These are phyloP conservation scores for Vollenhovia emeryi DNA, from an alignment of 1,140 invertebrate genomes.

Conservation along the genomic window DNA sequence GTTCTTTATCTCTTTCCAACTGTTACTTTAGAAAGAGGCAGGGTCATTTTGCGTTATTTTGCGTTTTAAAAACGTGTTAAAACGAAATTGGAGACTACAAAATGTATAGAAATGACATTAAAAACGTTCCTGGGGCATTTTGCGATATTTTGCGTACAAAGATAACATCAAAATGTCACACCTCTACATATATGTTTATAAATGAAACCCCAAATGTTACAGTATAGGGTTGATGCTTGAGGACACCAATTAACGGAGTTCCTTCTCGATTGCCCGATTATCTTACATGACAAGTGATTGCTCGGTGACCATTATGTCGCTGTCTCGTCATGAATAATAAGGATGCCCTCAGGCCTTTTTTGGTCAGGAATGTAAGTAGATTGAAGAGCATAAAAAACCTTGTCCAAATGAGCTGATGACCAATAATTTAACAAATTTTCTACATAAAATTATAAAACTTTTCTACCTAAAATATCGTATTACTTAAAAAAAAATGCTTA, in stretches of 20 bases:
- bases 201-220: slow-evolving; percentile 1
- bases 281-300: not conserved
- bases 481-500: not conserved
- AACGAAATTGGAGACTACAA: too few relatives aligned
- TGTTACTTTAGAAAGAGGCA: too few relatives aligned
- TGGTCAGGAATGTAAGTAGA: not conserved
- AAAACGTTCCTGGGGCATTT: too few relatives aligned
- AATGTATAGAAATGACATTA: too few relatives aligned
- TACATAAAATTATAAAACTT: not conserved
- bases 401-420: not conserved
- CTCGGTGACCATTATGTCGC: not conserved
- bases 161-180: too few relatives aligned
- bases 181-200: slow-evolving; percentile 24
- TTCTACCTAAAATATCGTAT: not conserved
- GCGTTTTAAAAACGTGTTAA: too few relatives aligned
- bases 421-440: not conserved
- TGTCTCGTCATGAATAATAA: not conserved
- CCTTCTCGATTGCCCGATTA: slow-evolving; percentile 4
- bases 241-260: slow-evolving; percentile 13
- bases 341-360: not conserved
- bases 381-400: not conserved
- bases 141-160: too few relatives aligned
- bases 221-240: not conserved
- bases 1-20: too few relatives aligned
- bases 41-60: too few relatives aligned